Percentiles rank a stretch among this genome's conserved stretches.
These are phyloP conservation scores for Mythimna ferrago DNA, from an alignment of 2,888 invertebrate species.

Conservation along the genomic window DNA sequence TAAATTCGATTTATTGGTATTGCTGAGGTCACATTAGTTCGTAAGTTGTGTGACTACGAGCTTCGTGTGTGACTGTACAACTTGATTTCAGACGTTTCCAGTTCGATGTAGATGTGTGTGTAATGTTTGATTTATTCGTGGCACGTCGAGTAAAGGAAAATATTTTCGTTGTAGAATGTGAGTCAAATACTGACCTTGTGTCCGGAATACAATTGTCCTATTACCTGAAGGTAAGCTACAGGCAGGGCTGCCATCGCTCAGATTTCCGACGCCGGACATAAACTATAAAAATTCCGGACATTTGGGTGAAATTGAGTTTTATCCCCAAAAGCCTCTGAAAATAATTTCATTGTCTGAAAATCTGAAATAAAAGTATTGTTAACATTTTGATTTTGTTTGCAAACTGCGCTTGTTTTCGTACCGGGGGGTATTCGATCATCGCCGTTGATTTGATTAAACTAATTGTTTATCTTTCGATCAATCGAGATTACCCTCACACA, in stretches of 20 bases:
- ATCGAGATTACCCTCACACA: too few species aligned
- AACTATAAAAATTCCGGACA: too few species aligned
- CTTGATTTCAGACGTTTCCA: conserved; percentile 17
- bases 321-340: too few species aligned
- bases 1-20: conserved; percentile 49
- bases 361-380: too few species aligned
- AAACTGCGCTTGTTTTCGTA: too few species aligned
- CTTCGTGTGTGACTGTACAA: conserved; percentile 1
- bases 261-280: too few species aligned
- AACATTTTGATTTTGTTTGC: too few species aligned
- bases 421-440: too few species aligned
- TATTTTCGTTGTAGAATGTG: conserved; percentile 14
- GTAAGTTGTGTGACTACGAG: conserved; percentile 20
- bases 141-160: conserved; percentile 7
- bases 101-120: background rate
- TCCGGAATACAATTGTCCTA: background rate
- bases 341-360: too few species aligned
- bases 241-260: background rate
- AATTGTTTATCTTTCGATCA: too few species aligned
- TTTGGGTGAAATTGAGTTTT: too few species aligned
- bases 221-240: background rate
- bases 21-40: conserved; percentile 29
- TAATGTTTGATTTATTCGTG: conserved; percentile 11
- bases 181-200: background rate
- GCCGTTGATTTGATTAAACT: too few species aligned